phyloP scores from a whole-genome alignment of 35 echinoderm and acorn worm genomes.

The Eucidaris tribuloides region DNA sequence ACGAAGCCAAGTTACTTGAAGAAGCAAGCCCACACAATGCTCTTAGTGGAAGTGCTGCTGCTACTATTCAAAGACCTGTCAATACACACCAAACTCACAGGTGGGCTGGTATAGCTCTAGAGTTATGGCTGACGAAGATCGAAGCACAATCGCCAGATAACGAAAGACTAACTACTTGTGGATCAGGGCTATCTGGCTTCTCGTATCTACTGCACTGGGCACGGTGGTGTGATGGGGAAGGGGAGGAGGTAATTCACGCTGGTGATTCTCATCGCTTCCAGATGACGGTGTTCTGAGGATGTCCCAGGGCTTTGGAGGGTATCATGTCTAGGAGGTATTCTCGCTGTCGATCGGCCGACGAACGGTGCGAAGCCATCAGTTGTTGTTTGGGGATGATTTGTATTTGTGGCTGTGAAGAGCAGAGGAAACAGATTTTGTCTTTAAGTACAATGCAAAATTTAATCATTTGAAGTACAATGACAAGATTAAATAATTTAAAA shows the following conservation, averaged over 20 bases:
- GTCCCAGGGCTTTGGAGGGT: slow-evolving; percentile 66
- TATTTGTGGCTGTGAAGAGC: slow-evolving; percentile 45
- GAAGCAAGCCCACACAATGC: no score
- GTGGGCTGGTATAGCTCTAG: neutral
- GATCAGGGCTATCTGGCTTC: neutral
- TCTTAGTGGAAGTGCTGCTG: no score
- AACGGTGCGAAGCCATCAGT: slow-evolving; percentile 40
- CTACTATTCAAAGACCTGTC: no score
- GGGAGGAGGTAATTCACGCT: neutral
- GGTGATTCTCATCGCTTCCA: slow-evolving; percentile 81
- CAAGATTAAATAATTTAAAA: no score
- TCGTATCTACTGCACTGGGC: neutral
- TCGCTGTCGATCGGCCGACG: slow-evolving; percentile 76
- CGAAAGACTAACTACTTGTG: neutral
- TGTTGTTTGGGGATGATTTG: slow-evolving; percentile 93
- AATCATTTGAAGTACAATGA: no score
- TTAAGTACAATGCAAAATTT: no score
- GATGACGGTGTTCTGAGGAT: slow-evolving; percentile 60
- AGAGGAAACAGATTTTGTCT: slow-evolving; percentile 23
- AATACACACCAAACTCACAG: neutral
- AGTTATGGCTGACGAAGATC: neutral
- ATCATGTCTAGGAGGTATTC: slow-evolving; percentile 99
- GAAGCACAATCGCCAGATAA: neutral
- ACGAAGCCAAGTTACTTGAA: no score
- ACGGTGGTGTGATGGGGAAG: neutral